Base-by-base conservation (phyloP, 92 coral and sea anemone genomes). In the Zoanthus sansibaricus region DNA sequence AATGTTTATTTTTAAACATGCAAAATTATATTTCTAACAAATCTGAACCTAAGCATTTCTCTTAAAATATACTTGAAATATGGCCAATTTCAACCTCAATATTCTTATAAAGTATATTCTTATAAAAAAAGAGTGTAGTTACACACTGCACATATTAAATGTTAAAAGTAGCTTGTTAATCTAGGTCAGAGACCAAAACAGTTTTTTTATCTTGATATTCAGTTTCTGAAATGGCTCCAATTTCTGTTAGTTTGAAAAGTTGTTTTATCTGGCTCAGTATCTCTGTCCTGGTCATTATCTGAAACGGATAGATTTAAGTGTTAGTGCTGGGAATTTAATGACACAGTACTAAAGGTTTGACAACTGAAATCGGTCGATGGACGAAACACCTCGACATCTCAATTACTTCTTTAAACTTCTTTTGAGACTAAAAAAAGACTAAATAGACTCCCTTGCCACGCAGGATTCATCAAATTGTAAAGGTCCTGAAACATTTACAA, bases 241-340 rank as follows among this genome's bases (percentile, higher is more conserved):
- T 14, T 55, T 76, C 67, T 75, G 51, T 75, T 33, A 75, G 64
- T 33, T 52, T 25, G 37, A 51, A 76, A 32, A 76, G 82, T 15
- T 76, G 47, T 76, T 76, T 76, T 9, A 76, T 76, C 15, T 76
- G 49, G 25, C 6, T 51, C 9, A 76, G 21, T 12, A 76, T 76
- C 67, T 76, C 25, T 56, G 82, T 49, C 70, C 83, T 77, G 70
- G 83, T 9, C 21, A 15, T 30, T 77, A 76, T 32, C 82, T 77
- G 82, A 51, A 77, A 77, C 13, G 73, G 45, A 69, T 69, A 69
- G 0, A 69, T 30, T 69, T 25, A 69, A 69, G 30, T 44, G 73
- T 69, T 30, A 69, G 73, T 69, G 45, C 45, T 69, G 6, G 73
- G 46, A 31, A 15, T 69, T 69, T 25, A 69, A 69, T 69, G 73